These are phyloP conservation scores for Saturnia japonica DNA, from an alignment of 2,888 invertebrate species.

Conservation along the genomic window DNA sequence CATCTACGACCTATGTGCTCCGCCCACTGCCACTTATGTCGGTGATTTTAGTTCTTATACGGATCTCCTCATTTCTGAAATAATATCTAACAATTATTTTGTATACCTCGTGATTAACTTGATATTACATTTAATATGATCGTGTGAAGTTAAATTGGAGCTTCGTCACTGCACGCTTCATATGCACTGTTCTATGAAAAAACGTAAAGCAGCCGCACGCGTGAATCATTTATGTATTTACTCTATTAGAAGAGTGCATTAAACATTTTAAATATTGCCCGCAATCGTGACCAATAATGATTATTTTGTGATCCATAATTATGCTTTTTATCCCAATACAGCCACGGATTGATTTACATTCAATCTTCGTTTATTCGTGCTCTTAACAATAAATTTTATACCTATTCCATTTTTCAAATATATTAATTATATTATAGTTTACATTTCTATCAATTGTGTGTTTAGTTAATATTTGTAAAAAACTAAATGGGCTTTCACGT, in stretches of 20 bases:
- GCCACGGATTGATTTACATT: constrained; percentile 20
- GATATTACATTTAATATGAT: too few species aligned
- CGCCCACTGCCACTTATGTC: too few species aligned
- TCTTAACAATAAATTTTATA: constrained; percentile 18
- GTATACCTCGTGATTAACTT: too few species aligned
- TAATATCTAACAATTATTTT: too few species aligned
- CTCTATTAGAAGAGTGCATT: constrained; percentile 23
- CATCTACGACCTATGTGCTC: too few species aligned
- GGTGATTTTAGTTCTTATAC: too few species aligned
- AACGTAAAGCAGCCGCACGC: constrained; percentile 15
- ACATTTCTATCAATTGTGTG: not conserved
- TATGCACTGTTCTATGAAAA: constrained; percentile 13
- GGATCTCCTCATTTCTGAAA: too few species aligned
- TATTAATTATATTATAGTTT: not conserved
- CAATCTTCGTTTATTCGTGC: constrained; percentile 13
- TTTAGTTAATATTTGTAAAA: not conserved
- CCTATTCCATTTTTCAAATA: not conserved
- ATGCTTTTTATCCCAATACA: constrained; percentile 17
- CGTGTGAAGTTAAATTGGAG: not conserved
- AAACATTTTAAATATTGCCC: constrained; percentile 19
- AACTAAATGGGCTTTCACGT: not conserved
- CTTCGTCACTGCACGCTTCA: not conserved
- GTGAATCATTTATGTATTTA: constrained; percentile 24
- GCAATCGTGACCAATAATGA: constrained; percentile 20
- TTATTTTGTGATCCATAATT: constrained; percentile 17